Conservation (phyloP, 2,113 vertebrate species). For the Poecilia latipinna region DNA sequence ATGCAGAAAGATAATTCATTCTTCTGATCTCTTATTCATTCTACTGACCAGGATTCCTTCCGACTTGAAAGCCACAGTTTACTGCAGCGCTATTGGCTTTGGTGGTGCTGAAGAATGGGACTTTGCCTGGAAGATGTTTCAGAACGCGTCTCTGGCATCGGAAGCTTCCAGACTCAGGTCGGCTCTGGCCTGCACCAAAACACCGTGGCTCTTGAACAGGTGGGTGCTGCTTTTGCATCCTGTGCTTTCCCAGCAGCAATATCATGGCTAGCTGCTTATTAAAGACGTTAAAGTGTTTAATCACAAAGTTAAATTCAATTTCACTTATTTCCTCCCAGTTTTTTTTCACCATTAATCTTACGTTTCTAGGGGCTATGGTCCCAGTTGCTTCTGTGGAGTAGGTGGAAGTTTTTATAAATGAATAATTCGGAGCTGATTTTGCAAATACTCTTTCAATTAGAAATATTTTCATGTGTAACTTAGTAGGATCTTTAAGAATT, state of each 20-base stretch:
- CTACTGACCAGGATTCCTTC: slow-evolving; percentile 82
- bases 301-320: neutral
- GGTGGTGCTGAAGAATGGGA: slow-evolving; percentile 85
- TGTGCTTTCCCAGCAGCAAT: neutral
- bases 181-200: slow-evolving; percentile 84
- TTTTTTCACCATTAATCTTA: no score
- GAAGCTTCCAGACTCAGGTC: slow-evolving; percentile 87
- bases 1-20: neutral
- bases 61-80: slow-evolving; percentile 88
- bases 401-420: neutral
- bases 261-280: neutral
- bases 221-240: slow-evolving; percentile 38
- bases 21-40: neutral
- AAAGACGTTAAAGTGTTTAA: neutral
- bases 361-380: neutral
- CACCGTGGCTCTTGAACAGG: slow-evolving; percentile 90
- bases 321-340: neutral
- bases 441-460: neutral
- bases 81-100: slow-evolving; percentile 85
- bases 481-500: no score
- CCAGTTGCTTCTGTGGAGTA: neutral
- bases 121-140: slow-evolving; percentile 88
- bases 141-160: slow-evolving; percentile 73
- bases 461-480: no score
- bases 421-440: neutral